Base-by-base conservation (phyloP, 2,888 invertebrate genomes). In the Ellobium chinense region DNA sequence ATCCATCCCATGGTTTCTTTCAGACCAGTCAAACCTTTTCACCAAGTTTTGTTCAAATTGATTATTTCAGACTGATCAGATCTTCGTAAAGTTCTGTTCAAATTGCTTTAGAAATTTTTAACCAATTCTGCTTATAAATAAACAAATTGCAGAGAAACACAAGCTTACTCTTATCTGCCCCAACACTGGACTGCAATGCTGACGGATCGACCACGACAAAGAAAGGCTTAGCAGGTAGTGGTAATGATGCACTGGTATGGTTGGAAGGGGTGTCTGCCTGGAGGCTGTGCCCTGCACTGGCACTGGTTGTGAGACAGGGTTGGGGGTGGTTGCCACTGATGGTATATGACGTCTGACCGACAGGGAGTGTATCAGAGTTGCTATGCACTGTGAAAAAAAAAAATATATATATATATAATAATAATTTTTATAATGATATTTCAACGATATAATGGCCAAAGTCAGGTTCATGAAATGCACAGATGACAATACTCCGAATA, bases 361-460 rank as follows among this genome's bases (percentile, higher is more conserved):
- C 18, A 1, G 58, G 24, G 27, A 29, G 36, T 27, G 62, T 62
- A 31, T 60, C n/a, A 1, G 69, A 78, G 31, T 58, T 60, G 62
- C 62, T 69, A 39, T 69, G 78, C 34, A 78, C 78, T 78, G 70
- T n/a, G n/a, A n/a, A n/a, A n/a, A n/a, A n/a, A n/a, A n/a, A n/a
- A n/a, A n/a, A n/a, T n/a, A n/a, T n/a, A n/a, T n/a, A n/a, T n/a
- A n/a, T n/a, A n/a, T n/a, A n/a, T n/a, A n/a, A n/a, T n/a, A n/a
- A n/a, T n/a, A n/a, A n/a, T n/a, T n/a, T n/a, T n/a, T n/a, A n/a
- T n/a, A n/a, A n/a, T n/a, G n/a, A n/a, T n/a, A n/a, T n/a, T n/a
- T n/a, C n/a, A n/a, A n/a, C n/a, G n/a, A n/a, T n/a, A n/a, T n/a
- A n/a, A n/a, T n/a, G n/a, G n/a, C n/a, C n/a, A n/a, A n/a, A n/a